Evolutionary conservation across 2,797 vertebrate species (phyloP).

Genomic region (Centroberyx gerrardi): DNA sequence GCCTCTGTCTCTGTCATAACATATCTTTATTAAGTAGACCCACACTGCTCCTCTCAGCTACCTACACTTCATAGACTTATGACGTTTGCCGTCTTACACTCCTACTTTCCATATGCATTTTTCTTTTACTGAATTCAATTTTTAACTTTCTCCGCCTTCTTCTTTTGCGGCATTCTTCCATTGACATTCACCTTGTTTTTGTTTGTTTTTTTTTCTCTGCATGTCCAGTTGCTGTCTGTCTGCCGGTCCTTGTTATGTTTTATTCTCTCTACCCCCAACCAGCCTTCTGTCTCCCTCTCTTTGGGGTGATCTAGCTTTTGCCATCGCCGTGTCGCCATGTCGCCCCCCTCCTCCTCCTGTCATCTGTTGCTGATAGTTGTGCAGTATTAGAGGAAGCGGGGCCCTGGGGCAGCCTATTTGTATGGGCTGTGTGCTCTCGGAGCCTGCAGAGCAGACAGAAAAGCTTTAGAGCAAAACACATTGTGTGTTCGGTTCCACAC

Average conservation of each 20-base stretch:
- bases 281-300: conserved; percentile 42
- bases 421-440: conserved; percentile 64
- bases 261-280: conserved; percentile 15
- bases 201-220: neutral
- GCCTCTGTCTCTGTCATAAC: conserved; percentile 29
- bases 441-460: conserved; percentile 74
- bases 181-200: neutral
- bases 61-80: conserved; percentile 47
- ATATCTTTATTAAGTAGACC: conserved; percentile 68
- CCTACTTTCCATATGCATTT: conserved; percentile 10
- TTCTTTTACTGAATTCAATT: neutral
- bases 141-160: neutral
- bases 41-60: conserved; percentile 52
- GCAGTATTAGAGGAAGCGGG: conserved; percentile 68
- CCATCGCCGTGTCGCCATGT: conserved; percentile 27
- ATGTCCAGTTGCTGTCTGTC: neutral
- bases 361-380: conserved; percentile 77
- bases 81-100: conserved; percentile 49
- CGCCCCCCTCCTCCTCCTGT: conserved; percentile 52
- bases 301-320: conserved; percentile 49
- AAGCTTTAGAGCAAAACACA: conserved; percentile 75
- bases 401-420: conserved; percentile 73
- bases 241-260: conserved; percentile 8
- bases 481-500: conserved; percentile 67
- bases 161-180: neutral